phyloP scores from a whole-genome alignment of 2,888 invertebrate genomes.

The Zhuqinia jingwanae region DNA sequence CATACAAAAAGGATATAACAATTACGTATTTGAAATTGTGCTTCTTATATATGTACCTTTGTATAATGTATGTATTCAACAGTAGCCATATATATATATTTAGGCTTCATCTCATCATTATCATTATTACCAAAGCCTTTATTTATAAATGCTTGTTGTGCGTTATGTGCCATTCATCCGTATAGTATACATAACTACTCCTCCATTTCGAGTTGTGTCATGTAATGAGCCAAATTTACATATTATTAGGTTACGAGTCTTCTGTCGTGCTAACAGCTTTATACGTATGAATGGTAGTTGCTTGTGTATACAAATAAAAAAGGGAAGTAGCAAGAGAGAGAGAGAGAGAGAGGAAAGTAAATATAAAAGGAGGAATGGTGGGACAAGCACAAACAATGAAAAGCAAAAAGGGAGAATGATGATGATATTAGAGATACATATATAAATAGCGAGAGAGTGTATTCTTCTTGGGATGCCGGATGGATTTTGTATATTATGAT shows the following conservation, averaged over 20 bases:
- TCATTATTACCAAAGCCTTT: conserved; percentile 20
- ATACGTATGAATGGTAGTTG: conserved; percentile 43
- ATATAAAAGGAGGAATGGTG: conserved; percentile 36
- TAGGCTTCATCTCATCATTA: conserved; percentile 37
- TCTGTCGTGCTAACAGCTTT: conserved; percentile 68
- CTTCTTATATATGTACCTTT: too few species aligned
- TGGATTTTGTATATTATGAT: conserved; percentile 59
- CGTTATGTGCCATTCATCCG: conserved; percentile 22
- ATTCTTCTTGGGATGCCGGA: conserved; percentile 45
- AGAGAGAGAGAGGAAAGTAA: conserved; percentile 35
- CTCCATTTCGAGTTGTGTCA: conserved; percentile 69
- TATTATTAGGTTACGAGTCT: conserved; percentile 76
- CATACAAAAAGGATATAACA: neutral
- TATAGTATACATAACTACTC: conserved; percentile 32
- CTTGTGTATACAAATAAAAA: conserved; percentile 38
- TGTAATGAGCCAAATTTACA: conserved; percentile 78
- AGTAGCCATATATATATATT: conserved; percentile 10
- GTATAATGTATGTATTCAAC: too few species aligned
- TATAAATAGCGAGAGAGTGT: conserved; percentile 29
- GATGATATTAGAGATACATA: conserved; percentile 62
- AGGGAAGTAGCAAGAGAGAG: conserved; percentile 36
- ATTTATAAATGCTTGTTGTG: conserved; percentile 13
- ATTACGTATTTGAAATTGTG: neutral
- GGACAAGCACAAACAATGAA: conserved; percentile 47
- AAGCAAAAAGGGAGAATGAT: conserved; percentile 44